A percentile compares a stretch with the other conserved stretches of the same genome.
These are phyloP conservation scores for Achroia grisella DNA, from an alignment of 1,140 invertebrate species.

Conservation along the genomic window DNA sequence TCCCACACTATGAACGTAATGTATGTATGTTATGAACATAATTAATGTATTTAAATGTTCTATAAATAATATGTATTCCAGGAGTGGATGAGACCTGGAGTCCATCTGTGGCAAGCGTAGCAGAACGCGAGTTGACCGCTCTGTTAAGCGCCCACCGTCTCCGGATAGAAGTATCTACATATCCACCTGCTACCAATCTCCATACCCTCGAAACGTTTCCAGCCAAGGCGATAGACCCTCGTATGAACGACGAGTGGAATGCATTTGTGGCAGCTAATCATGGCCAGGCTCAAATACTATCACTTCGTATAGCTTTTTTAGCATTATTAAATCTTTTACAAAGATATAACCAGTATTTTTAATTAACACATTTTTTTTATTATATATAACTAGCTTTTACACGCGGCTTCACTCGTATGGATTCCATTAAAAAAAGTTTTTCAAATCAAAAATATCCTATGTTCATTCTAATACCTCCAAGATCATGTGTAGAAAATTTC, in stretches of 20 bases:
- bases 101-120: slow-evolving; percentile 17
- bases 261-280: slow-evolving; percentile 25
- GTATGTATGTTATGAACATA: too few relatives aligned
- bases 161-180: slow-evolving; percentile 22
- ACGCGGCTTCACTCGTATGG: too few relatives aligned
- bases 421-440: too few relatives aligned
- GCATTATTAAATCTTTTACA: slow-evolving; percentile 48
- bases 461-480: too few relatives aligned
- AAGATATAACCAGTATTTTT: slow-evolving; percentile 32
- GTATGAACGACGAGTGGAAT: slow-evolving; percentile 32
- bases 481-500: too few relatives aligned
- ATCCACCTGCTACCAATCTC: neutral
- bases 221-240: slow-evolving; percentile 15
- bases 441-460: too few relatives aligned
- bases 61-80: neutral
- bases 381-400: too few relatives aligned
- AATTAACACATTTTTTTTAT: slow-evolving; percentile 3
- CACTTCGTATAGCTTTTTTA: slow-evolving; percentile 29
- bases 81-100: neutral
- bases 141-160: slow-evolving; percentile 29
- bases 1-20: too few relatives aligned
- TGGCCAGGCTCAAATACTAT: slow-evolving; percentile 2
- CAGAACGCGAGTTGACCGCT: slow-evolving; percentile 35
- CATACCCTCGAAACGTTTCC: neutral
- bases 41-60: neutral